A percentile compares a stretch with the other conserved stretches of the same genome.
These are phyloP conservation scores for Synchiropus splendidus DNA, from an alignment of 2,113 vertebrate species.

Conservation along the genomic window DNA sequence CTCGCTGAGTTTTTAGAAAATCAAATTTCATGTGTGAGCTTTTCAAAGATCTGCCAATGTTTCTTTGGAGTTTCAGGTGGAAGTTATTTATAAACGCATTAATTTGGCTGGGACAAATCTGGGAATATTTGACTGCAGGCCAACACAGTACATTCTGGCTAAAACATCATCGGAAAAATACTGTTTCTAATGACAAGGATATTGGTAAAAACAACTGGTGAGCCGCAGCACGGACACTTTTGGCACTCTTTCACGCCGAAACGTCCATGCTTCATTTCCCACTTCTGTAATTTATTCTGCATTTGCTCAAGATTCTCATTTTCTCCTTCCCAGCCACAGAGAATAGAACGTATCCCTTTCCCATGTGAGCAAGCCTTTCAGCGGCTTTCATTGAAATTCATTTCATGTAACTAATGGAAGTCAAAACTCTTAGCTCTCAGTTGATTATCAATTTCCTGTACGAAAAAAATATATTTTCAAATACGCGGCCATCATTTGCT, in stretches of 20 bases:
- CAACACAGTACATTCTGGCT: conserved; percentile 23
- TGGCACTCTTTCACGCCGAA: conserved; percentile 9
- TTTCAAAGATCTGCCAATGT: no score
- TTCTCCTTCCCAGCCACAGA: conserved; percentile 24
- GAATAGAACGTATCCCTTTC: conserved; percentile 45
- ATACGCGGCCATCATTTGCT: conserved; percentile 44
- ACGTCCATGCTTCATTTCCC: conserved; percentile 32
- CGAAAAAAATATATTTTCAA: conserved; percentile 5
- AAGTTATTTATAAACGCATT: no score
- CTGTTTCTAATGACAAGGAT: no score
- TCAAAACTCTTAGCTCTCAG: conserved; percentile 29
- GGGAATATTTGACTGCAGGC: no score
- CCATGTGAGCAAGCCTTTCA: conserved; percentile 17
- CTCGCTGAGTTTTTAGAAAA: no score
- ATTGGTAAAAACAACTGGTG: conserved; percentile 5
- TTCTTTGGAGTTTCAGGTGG: no score
- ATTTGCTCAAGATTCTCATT: conserved; percentile 41
- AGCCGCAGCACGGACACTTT: conserved; percentile 25
- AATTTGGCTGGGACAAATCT: no score
- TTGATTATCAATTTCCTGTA: conserved; percentile 39
- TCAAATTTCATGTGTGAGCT: no score
- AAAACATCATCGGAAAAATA: conserved; percentile 11
- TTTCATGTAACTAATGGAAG: conserved; percentile 33
- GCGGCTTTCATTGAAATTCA: conserved; percentile 51
- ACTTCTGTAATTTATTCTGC: conserved; percentile 27